phyloP scores from a whole-genome alignment of 2,797 vertebrate species.

The Buceros bicornis region DNA sequence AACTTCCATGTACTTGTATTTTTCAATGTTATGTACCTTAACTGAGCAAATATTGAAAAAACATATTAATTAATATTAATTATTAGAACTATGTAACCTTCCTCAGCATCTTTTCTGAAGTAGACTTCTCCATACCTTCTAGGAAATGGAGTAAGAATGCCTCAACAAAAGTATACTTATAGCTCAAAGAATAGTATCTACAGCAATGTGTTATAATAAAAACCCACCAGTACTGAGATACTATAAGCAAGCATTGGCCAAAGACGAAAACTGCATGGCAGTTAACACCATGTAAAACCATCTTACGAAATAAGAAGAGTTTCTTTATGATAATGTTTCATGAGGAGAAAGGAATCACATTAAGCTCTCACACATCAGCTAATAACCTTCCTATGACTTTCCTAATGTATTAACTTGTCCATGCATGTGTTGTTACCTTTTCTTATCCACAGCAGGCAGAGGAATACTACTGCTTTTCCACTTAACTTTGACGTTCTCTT shows the following conservation, averaged over 20 bases:
- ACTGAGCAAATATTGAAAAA: background rate
- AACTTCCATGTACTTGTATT: background rate
- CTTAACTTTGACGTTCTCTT: constrained; percentile 91
- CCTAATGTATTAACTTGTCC: background rate
- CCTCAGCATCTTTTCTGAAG: background rate
- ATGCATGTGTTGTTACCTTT: constrained; percentile 82
- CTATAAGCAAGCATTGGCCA: background rate
- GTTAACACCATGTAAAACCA: background rate
- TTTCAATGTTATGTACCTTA: background rate
- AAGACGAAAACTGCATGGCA: background rate
- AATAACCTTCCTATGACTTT: background rate
- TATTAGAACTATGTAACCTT: background rate
- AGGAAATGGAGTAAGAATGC: background rate
- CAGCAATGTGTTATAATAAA: background rate
- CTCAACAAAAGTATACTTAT: background rate
- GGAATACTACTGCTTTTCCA: constrained; percentile 90
- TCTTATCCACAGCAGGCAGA: constrained; percentile 90
- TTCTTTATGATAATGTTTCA: background rate
- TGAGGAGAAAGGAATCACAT: background rate
- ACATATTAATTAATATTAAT: background rate
- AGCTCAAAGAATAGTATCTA: background rate
- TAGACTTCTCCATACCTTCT: background rate
- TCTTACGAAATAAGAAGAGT: background rate
- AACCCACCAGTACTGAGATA: background rate
- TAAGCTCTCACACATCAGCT: background rate